Evolutionary conservation across 1,140 invertebrate genomes (phyloP).

Genomic region (Microplitis demolitor): DNA sequence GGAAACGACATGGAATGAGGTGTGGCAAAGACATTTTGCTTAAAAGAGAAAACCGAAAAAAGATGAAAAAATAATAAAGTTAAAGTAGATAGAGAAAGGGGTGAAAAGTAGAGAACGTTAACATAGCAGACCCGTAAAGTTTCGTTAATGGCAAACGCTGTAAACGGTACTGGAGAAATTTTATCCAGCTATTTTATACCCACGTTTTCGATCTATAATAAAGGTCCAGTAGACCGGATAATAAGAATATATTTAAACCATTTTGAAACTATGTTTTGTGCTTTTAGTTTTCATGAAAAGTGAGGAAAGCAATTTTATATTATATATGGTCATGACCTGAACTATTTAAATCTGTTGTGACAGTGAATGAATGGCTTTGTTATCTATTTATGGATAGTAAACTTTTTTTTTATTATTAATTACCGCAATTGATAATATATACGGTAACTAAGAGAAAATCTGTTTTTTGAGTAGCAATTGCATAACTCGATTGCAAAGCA

Average conservation of each 20-base stretch:
- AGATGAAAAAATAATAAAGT: not conserved
- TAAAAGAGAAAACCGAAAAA: not conserved
- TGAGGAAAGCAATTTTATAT: not conserved
- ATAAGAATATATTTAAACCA: not conserved
- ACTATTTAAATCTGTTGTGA: too few species aligned
- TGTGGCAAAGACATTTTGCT: not conserved
- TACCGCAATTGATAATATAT: too few species aligned
- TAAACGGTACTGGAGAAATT: not conserved
- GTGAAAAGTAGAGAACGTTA: not conserved
- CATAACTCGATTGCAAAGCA: too few species aligned
- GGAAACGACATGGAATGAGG: not conserved
- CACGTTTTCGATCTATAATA: not conserved
- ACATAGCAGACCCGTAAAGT: not conserved
- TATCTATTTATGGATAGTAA: too few species aligned
- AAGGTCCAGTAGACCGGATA: not conserved
- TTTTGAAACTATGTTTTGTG: not conserved
- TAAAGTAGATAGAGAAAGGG: not conserved
- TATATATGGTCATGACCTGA: too few species aligned
- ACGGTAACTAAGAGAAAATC: too few species aligned
- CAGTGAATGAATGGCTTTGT: too few species aligned
- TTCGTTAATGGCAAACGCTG: conserved; percentile 2
- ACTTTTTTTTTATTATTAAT: too few species aligned
- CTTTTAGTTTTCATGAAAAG: too few species aligned
- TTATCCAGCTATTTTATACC: not conserved
- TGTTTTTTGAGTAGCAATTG: too few species aligned